Conservation (phyloP, 2,797 vertebrate genomes). For the Anas flavirostris region DNA sequence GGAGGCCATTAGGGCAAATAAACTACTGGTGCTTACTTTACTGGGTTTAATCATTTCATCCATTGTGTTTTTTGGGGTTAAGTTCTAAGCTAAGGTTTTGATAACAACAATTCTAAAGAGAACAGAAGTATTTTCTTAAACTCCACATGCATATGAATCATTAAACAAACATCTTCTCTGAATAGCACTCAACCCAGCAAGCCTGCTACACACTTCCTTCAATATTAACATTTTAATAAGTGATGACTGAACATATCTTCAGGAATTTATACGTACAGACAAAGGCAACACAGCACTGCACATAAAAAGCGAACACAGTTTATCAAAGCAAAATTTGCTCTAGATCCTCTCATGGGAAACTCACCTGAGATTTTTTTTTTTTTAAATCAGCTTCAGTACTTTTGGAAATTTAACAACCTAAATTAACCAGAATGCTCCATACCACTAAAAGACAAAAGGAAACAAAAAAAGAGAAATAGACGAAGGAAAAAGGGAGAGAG, state of each 20-base stretch:
- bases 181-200: conserved; percentile 22
- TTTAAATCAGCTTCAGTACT: neutral
- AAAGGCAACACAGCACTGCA: neutral
- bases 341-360: neutral
- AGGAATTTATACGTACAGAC: neutral
- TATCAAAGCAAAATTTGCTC: conserved; percentile 22
- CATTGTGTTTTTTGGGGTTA: neutral
- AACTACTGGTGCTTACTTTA: neutral
- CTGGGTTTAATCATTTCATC: neutral
- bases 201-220: conserved; percentile 17
- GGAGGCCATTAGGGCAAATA: neutral
- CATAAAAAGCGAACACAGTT: neutral
- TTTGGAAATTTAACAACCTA: neutral
- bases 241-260: neutral
- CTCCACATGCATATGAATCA: conserved; percentile 10
- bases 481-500: neutral
- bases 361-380: neutral
- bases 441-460: neutral
- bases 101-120: neutral
- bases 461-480: neutral
- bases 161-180: conserved; percentile 24
- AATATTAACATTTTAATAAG: conserved; percentile 14
- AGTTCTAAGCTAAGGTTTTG: neutral
- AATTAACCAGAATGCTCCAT: neutral
- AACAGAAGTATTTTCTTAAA: conserved; percentile 13